Evolutionary conservation across 2,797 vertebrate species (phyloP).

Genomic region (Melanotaenia nigrans): DNA sequence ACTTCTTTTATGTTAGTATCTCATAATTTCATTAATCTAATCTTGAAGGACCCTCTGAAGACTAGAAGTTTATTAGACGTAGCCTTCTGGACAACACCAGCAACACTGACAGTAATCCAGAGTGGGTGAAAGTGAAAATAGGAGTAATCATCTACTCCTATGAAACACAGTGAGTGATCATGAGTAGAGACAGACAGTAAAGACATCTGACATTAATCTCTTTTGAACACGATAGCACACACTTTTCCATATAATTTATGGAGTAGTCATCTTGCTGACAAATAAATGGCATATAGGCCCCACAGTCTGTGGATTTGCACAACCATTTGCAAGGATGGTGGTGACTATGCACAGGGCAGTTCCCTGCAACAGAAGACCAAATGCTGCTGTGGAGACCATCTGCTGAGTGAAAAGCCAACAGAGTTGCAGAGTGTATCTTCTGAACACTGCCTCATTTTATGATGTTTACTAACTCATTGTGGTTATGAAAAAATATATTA

Average conservation of each 20-base stretch:
- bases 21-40: not conserved
- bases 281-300: constrained; percentile 14
- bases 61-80: no score
- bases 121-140: not conserved
- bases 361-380: constrained; percentile 52
- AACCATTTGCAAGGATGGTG: constrained; percentile 42
- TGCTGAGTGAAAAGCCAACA: constrained; percentile 51
- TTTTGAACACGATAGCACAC: constrained; percentile 16
- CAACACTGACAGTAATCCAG: not conserved
- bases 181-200: not conserved
- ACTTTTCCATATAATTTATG: constrained; percentile 16
- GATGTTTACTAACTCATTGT: constrained; percentile 20
- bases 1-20: not conserved
- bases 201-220: not conserved
- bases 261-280: constrained; percentile 30
- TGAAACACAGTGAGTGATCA: not conserved
- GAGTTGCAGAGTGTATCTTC: constrained; percentile 52
- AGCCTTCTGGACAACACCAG: no score
- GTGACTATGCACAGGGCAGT: constrained; percentile 58
- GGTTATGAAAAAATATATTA: constrained; percentile 3
- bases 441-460: constrained; percentile 38
- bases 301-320: constrained; percentile 35
- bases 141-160: not conserved
- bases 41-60: not conserved
- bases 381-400: constrained; percentile 70